Percentiles rank a stretch among this genome's conserved stretches.
Evolutionary conservation across 2,888 invertebrate genomes (phyloP).

Genomic region (Cephus nigrinus): DNA sequence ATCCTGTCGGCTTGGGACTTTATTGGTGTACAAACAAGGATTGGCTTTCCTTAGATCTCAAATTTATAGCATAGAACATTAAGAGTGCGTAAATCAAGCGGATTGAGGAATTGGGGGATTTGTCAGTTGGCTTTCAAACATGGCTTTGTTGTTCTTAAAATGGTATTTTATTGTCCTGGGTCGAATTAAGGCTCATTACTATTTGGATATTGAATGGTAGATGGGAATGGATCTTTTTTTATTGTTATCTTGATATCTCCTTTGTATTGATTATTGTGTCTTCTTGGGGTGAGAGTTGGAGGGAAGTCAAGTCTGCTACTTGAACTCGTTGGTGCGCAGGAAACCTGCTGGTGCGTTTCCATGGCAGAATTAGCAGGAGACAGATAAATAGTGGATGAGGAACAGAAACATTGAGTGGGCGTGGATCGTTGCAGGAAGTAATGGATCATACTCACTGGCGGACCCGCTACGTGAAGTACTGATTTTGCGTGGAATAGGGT

Average conservation of each 20-base stretch:
- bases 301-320: neutral
- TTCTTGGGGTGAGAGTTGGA: neutral
- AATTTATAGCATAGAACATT: constrained; percentile 49
- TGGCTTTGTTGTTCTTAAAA: neutral
- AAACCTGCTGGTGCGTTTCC: constrained; percentile 42
- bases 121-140: constrained; percentile 22
- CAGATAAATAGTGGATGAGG: constrained; percentile 57
- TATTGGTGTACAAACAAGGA: neutral
- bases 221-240: constrained; percentile 10
- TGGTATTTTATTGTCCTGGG: neutral
- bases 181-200: neutral
- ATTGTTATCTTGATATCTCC: constrained; percentile 11
- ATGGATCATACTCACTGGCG: constrained; percentile 59
- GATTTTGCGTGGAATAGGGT: neutral
- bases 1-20: neutral
- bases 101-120: constrained; percentile 35
- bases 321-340: constrained; percentile 1
- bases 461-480: constrained; percentile 26
- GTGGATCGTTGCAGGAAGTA: constrained; percentile 60
- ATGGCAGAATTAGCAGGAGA: constrained; percentile 54
- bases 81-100: constrained; percentile 44
- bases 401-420: constrained; percentile 60
- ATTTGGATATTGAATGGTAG: neutral
- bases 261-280: neutral
- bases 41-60: constrained; percentile 44